Evolutionary conservation across 2,888 invertebrate genomes (phyloP).

Genomic region (Andrena bucephala): DNA sequence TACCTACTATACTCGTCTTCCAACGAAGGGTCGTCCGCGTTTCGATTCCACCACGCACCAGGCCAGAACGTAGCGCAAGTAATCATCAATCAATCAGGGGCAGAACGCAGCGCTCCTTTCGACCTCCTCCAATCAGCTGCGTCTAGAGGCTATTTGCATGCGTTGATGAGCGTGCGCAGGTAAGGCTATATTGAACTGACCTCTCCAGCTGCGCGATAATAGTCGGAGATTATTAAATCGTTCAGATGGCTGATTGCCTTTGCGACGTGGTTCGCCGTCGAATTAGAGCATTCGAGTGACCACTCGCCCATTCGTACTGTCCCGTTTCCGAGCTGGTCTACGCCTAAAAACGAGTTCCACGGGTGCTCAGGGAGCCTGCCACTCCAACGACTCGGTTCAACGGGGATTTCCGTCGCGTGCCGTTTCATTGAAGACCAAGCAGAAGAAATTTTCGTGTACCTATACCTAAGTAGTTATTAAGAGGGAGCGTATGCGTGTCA

Average conservation of each 20-base stretch:
- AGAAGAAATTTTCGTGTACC: background rate
- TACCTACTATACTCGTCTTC: background rate
- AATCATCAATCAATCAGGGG: background rate
- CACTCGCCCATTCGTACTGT: conserved; percentile 3
- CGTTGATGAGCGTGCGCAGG: conserved; percentile 22
- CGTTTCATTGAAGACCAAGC: background rate
- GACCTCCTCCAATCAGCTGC: background rate
- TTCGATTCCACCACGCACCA: background rate
- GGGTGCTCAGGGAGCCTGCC: background rate
- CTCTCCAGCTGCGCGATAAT: conserved; percentile 54
- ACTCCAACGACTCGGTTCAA: background rate
- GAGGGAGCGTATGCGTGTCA: too few species aligned
- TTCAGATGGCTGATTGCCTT: conserved; percentile 60
- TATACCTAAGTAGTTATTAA: too few species aligned
- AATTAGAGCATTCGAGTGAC: conserved; percentile 29
- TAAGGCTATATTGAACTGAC: conserved; percentile 50
- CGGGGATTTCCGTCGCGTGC: background rate
- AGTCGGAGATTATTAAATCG: conserved; percentile 65
- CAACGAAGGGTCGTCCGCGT: background rate
- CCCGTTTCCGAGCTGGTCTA: background rate
- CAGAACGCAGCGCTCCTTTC: background rate
- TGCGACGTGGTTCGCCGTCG: conserved; percentile 43
- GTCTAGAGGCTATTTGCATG: conserved; percentile 13
- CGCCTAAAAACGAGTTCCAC: background rate
- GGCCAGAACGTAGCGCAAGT: background rate